These are phyloP conservation scores for Laticauda laticaudata DNA, from an alignment of 2,113 vertebrate species.

Conservation along the genomic window DNA sequence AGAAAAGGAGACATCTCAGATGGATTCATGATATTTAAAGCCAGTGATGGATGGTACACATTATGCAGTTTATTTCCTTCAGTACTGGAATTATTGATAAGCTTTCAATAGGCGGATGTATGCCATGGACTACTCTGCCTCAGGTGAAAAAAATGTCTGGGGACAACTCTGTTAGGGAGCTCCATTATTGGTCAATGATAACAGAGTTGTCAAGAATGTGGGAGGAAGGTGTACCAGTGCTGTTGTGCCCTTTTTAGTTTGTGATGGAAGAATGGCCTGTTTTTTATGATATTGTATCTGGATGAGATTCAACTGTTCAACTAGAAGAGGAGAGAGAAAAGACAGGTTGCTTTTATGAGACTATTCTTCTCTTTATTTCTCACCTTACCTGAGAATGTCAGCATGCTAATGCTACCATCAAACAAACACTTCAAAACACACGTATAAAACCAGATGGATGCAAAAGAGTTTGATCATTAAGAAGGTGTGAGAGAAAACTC, in stretches of 20 bases:
- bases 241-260: not conserved
- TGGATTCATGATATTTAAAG: not conserved
- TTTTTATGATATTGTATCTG: not conserved
- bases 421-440: not conserved
- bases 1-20: not conserved
- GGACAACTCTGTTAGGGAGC: not conserved
- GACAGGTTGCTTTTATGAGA: not conserved
- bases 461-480: not conserved
- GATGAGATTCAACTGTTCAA: not conserved
- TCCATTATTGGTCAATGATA: not conserved
- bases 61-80: not conserved
- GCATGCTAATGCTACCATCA: not conserved
- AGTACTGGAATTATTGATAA: not conserved
- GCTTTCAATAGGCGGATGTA: not conserved
- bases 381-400: not conserved
- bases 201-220: not conserved
- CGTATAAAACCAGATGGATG: not conserved
- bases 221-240: too few species aligned
- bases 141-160: not conserved
- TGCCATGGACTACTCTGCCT: not conserved
- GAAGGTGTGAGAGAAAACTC: slow-evolving; percentile 33
- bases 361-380: not conserved
- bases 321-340: not conserved
- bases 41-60: not conserved
- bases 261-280: not conserved